A percentile compares a stretch with the other conserved stretches of the same genome.
These are phyloP conservation scores for Druon quercuslanigerum DNA, from an alignment of 1,140 invertebrate species.

Conservation along the genomic window DNA sequence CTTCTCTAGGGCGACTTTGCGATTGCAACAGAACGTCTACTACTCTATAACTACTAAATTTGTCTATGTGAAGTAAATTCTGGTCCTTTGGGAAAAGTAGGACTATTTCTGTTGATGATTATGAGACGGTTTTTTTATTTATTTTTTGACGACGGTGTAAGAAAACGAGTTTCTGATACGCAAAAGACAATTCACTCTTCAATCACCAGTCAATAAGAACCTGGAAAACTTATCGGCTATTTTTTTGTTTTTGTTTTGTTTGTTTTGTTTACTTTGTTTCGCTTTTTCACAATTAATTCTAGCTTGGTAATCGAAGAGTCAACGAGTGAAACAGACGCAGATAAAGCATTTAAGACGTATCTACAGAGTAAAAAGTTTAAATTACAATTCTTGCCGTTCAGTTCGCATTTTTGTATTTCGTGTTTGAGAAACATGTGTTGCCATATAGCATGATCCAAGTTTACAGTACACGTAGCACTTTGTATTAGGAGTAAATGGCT, in stretches of 20 bases:
- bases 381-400: constrained; percentile 5
- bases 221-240: constrained; percentile 1
- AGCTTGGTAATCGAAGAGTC: constrained; percentile 10
- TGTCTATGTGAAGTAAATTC: not conserved
- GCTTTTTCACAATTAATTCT: not conserved
- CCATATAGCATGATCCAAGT: no score
- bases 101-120: constrained; percentile 8
- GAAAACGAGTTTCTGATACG: constrained; percentile 2
- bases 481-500: no score
- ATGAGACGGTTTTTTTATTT: constrained; percentile 14
- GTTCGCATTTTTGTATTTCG: not conserved
- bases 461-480: no score
- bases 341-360: constrained; percentile 3
- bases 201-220: not conserved
- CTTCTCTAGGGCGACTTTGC: not conserved
- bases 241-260: not conserved
- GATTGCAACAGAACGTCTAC: not conserved
- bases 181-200: constrained; percentile 2
- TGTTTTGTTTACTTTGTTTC: not conserved
- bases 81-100: constrained; percentile 1
- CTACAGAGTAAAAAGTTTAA: constrained; percentile 20
- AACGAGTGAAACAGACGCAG: not conserved
- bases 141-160: not conserved
- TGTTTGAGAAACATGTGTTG: no score
- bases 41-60: not conserved